Base-by-base conservation (phyloP, 30 jellyfish, hydroid and myxozoan species). In the Aurelia sp. region DNA sequence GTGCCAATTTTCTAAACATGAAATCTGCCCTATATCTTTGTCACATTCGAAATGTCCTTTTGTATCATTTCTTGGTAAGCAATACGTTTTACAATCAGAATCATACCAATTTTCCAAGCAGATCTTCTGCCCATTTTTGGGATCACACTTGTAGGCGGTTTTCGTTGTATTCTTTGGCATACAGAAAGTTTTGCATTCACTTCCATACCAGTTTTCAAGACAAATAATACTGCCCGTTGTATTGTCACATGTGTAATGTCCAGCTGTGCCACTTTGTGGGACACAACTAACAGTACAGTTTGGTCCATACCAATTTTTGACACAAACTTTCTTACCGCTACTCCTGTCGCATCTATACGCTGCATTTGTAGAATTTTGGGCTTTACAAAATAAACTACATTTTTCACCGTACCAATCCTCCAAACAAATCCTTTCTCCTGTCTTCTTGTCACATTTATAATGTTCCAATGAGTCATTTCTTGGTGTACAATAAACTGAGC, bases 221-320 rank as follows among this genome's bases (percentile, higher is more conserved):
- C 93, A 84, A 7, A 84, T 35, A 33, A 1, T 65, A 0, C 59
- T 67, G 23, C 87, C 82, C 23, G 50, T 44, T 27, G 16, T 13
- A 21, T 55, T 48, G 66, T 69, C 62, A 31, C 93, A 84, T 3
- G 40, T 19, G 71, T 70, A 84, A 62, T 73, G 75, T 35, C 79
- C 87, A 7, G 0, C 10, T 0, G 66, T 71, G n/a, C 62, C 86
- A 59, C 41, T 73, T 59, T 44, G 58, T 47, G 52, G 65, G 22
- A 4, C 18, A 57, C 89, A 86, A 37, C 51, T 17, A 11, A 21
- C 35, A 21, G 40, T 33, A 59, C 96, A 83, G 73, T 50, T 52
- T 3, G 27, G n/a, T 3, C 89, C 87, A 35, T 86, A 86, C 96
- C 96, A 86, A 21, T 62, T 40, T 35, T 53, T 30, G 50, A 40